Evolutionary conservation across 2,113 vertebrate genomes (phyloP), one percentile per base, ranked within the genome.

Genomic region (Nothobranchius kuhntae): DNA sequence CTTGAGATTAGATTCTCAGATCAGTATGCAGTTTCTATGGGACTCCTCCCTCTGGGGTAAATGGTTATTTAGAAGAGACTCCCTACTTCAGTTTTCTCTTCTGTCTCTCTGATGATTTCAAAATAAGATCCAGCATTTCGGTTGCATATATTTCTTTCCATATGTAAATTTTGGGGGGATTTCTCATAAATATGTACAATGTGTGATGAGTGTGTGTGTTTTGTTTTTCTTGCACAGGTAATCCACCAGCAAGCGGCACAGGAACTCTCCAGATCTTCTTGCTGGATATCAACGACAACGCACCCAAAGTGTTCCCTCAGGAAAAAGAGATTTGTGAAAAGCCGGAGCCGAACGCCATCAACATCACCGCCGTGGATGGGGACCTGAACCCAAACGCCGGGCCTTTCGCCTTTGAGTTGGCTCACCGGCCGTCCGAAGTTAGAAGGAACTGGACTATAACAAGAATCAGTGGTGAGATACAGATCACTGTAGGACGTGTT

Each of bases 241-340:
- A 93, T 53, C 96, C 95, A 44, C 91, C 94, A 0, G 98, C 98
- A 87, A 99, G 94, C 17, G 96, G 98, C 46, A 98, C 98, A 0
- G 97, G 96, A 13, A 99, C 96, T 0, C 91, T 99, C 64, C 96
- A 99, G 83, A 96, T 99, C 85, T 87, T 91, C 81, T 92, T 99
- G 82, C 90, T 95, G 85, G 98, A 99, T 85, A 95, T 98, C 86
- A 99, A 99, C 48, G 98, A 99, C 90, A 99, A 99, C 40, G 96
- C 98, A 9, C 98, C 98, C 6, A 93, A 92, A 80, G 95, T 99
- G 56, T 94, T 93, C 83, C 98, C 98, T 1, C 94, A 94, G 75
- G 96, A 97, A 89, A 93, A 93, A 1, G 95, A 96, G 30, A 94
- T 96, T 35, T 99, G 98, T 48, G 94, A 99, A 91, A 96, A 95